Evolutionary conservation across 2,888 invertebrate genomes (phyloP).

Genomic region (Meteorus colon): DNA sequence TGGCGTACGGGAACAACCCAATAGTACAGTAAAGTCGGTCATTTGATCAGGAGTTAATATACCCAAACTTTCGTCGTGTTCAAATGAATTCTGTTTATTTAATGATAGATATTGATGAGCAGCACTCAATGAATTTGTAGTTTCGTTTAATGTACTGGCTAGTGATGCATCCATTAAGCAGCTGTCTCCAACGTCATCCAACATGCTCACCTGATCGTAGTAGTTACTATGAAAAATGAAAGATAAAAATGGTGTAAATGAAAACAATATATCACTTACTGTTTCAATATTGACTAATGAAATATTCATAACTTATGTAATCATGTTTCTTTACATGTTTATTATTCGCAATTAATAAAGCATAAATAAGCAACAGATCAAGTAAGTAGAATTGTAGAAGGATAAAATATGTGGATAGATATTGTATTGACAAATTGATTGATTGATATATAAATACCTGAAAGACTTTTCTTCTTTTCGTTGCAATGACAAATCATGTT

Average conservation of each 20-base stretch:
- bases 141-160: constrained; percentile 42
- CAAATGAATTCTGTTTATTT: constrained; percentile 87
- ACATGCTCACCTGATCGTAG: constrained; percentile 61
- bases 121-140: constrained; percentile 45
- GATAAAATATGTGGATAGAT: constrained; percentile 47
- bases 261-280: neutral
- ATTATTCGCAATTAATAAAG: neutral
- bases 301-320: neutral
- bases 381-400: neutral
- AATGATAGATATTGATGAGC: constrained; percentile 68
- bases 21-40: constrained; percentile 79
- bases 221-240: constrained; percentile 51
- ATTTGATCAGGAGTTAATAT: constrained; percentile 93
- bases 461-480: constrained; percentile 31
- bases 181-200: constrained; percentile 62
- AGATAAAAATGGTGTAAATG: neutral
- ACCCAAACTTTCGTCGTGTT: constrained; percentile 87
- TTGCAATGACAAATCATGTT: constrained; percentile 51
- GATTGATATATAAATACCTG: constrained; percentile 14
- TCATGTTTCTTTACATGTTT: neutral
- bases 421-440: neutral
- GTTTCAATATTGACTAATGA: neutral
- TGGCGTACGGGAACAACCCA: constrained; percentile 80
- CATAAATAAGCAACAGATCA: neutral
- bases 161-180: constrained; percentile 58